Conservation (phyloP, 2,888 invertebrate genomes). For the Acrocyrtus sp. region DNA sequence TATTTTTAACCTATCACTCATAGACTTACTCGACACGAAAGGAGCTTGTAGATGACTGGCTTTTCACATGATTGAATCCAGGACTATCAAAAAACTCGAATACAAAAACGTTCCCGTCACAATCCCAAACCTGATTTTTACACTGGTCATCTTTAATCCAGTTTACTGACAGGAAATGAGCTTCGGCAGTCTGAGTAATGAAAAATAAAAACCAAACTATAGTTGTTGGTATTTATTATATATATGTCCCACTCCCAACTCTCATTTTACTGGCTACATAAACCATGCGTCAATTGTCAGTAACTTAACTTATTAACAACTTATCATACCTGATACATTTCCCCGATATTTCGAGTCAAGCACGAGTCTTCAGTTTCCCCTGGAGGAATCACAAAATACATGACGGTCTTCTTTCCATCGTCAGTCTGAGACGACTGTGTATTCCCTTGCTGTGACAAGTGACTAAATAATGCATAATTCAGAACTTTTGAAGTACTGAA, state of each 20-base stretch:
- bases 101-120: conserved; percentile 78
- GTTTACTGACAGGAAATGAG: conserved; percentile 72
- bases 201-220: conserved; percentile 4
- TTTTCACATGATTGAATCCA: conserved; percentile 73
- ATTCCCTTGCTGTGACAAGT: conserved; percentile 18
- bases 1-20: too few relatives aligned
- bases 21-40: conserved; percentile 16
- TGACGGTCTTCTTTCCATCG: conserved; percentile 8
- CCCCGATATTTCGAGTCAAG: conserved; percentile 4
- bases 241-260: neutral
- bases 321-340: conserved; percentile 49
- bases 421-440: conserved; percentile 10
- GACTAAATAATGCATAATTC: conserved; percentile 22
- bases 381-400: conserved; percentile 58
- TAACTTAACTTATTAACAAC: neutral
- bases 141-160: conserved; percentile 77
- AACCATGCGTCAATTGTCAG: neutral
- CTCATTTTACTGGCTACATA: neutral
- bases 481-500: conserved; percentile 15
- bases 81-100: conserved; percentile 81
- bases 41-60: neutral
- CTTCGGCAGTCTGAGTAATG: conserved; percentile 70
- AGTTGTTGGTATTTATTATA: neutral
- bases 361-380: conserved; percentile 38
- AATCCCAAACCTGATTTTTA: conserved; percentile 70